Percentiles rank a stretch among this genome's conserved stretches.
phyloP scores from a whole-genome alignment of 2,888 invertebrate genomes.

The Lasioglossum marginatum region DNA sequence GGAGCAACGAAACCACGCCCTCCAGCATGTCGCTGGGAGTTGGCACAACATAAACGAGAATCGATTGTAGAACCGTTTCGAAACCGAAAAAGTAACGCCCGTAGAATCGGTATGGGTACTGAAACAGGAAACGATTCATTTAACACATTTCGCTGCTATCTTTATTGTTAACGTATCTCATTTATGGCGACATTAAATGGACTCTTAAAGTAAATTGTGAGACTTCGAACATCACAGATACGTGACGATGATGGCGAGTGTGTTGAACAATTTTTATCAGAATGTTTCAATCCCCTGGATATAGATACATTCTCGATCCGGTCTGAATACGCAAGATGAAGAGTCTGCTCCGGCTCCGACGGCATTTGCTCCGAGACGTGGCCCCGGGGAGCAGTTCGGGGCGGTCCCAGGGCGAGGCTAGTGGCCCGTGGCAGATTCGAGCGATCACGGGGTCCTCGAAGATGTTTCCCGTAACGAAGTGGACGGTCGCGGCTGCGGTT shows the following conservation, averaged over 20 bases:
- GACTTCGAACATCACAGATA: background rate
- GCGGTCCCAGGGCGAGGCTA: background rate
- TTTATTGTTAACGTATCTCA: background rate
- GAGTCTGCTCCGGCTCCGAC: background rate
- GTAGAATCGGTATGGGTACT: background rate
- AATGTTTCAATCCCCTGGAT: background rate
- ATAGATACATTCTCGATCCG: background rate
- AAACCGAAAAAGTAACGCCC: background rate
- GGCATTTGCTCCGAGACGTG: background rate
- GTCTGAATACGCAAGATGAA: background rate
- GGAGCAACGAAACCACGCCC: background rate
- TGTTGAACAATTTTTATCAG: background rate
- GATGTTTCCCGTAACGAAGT: slow-evolving; percentile 8
- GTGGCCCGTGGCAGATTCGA: background rate
- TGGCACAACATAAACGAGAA: background rate
- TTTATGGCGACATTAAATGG: background rate
- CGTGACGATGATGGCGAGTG: background rate
- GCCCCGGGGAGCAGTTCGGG: background rate
- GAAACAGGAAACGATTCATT: background rate
- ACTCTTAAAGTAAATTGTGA: background rate
- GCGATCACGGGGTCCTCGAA: background rate
- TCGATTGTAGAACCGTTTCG: slow-evolving; percentile 6
- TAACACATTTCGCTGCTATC: background rate
- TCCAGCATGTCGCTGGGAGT: background rate
- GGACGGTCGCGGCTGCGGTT: slow-evolving; percentile 15